phyloP scores from a whole-genome alignment of 37 sponge, comb jelly and placozoan species.

The Ephydatia muelleri region DNA sequence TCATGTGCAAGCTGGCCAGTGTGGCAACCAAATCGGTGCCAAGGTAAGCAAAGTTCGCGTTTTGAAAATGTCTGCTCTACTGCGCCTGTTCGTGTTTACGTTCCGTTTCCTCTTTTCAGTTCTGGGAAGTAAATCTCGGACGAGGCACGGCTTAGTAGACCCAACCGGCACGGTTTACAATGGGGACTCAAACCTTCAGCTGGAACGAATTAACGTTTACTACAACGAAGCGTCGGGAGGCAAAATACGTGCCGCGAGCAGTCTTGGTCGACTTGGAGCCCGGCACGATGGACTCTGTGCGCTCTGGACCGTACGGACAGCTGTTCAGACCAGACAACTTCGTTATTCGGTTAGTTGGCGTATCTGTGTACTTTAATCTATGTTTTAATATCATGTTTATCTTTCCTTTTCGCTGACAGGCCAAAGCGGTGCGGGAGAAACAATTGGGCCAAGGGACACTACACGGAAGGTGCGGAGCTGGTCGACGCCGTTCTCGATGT shows the following conservation, averaged over 20 bases:
- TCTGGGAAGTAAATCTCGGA: conserved; percentile 74
- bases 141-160: conserved; percentile 97
- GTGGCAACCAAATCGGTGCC: conserved; percentile 96
- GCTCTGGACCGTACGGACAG: conserved; percentile 98
- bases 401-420: conserved; percentile 17
- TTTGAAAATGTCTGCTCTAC: background rate
- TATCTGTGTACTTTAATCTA: background rate
- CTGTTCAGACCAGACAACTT: conserved; percentile 98
- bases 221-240: conserved; percentile 90
- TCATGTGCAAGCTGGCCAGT: conserved; percentile 95
- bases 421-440: conserved; percentile 95
- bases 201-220: conserved; percentile 97
- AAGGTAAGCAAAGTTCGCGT: conserved; percentile 45
- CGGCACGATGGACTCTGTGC: conserved; percentile 95
- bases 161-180: conserved; percentile 95
- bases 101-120: conserved; percentile 23
- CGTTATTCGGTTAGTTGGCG: conserved; percentile 81
- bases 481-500: conserved; percentile 95
- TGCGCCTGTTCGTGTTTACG: background rate
- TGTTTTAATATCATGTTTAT: too few relatives aligned
- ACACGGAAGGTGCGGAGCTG: conserved; percentile 80
- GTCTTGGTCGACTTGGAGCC: conserved; percentile 88
- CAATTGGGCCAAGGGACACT: conserved; percentile 96
- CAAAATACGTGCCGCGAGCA: conserved; percentile 81
- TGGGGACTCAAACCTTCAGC: conserved; percentile 95